phyloP scores from a whole-genome alignment of 2,888 invertebrate species.

The Atrina japonica region DNA sequence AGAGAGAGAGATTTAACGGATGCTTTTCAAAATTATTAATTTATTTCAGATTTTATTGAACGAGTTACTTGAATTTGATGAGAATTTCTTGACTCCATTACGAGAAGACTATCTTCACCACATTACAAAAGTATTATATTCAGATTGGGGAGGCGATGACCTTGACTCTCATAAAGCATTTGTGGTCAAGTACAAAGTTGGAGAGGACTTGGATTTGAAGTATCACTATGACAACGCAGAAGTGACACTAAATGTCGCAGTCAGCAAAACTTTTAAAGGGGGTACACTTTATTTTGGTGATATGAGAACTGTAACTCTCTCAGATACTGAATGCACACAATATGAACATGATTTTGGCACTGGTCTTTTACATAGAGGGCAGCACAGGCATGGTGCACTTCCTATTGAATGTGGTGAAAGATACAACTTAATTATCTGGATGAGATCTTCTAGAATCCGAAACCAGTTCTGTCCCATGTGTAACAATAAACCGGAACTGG shows the following conservation, averaged over 20 bases:
- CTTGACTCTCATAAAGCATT: conserved; percentile 82
- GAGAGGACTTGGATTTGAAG: conserved; percentile 78
- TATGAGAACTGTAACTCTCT: conserved; percentile 66
- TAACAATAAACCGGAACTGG: conserved; percentile 73
- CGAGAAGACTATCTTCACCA: conserved; percentile 77
- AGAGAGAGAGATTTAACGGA: too few species aligned
- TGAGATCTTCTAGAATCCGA: conserved; percentile 80
- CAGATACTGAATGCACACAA: conserved; percentile 42
- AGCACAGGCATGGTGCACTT: conserved; percentile 80
- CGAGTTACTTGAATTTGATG: conserved; percentile 79
- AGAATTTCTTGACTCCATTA: conserved; percentile 76
- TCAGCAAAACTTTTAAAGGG: conserved; percentile 78
- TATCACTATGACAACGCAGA: conserved; percentile 82
- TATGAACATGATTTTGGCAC: conserved; percentile 67
- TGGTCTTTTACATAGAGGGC: conserved; percentile 81
- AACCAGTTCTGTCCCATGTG: conserved; percentile 81
- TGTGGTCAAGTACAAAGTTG: conserved; percentile 79
- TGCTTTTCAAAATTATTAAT: too few species aligned
- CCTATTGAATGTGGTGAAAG: conserved; percentile 78
- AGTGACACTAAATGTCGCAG: conserved; percentile 80
- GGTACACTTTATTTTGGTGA: conserved; percentile 80
- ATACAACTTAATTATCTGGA: conserved; percentile 81
- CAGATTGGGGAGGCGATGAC: conserved; percentile 76
- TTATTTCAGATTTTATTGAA: conserved; percentile 77
- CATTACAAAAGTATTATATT: conserved; percentile 75